These are phyloP conservation scores for Microcaecilia unicolor DNA, from an alignment of 2,797 vertebrate genomes.

Conservation along the genomic window DNA sequence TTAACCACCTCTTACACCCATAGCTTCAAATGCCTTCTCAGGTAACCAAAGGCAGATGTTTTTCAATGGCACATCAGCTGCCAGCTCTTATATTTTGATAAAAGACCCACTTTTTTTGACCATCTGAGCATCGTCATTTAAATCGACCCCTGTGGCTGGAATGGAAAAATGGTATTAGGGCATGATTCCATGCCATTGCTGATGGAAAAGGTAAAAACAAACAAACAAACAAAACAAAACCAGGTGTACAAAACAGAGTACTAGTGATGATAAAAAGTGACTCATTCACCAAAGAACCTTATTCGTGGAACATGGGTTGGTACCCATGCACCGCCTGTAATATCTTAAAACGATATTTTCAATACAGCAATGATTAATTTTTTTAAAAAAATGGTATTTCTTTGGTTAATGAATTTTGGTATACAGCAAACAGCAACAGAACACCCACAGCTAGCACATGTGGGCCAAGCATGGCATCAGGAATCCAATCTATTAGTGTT, in stretches of 20 bases:
- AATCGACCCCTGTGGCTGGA: conserved; percentile 92
- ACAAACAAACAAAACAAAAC: conserved; percentile 44
- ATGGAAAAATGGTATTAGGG: conserved; percentile 60
- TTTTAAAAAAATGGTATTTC: no score
- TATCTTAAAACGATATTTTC: conserved; percentile 39
- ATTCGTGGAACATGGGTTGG: conserved; percentile 74
- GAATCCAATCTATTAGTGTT: conserved; percentile 64
- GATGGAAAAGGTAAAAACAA: conserved; percentile 57
- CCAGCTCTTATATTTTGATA: no score
- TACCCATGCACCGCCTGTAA: conserved; percentile 87
- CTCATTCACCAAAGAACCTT: conserved; percentile 79
- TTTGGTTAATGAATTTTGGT: conserved; percentile 88
- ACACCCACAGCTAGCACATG: conserved; percentile 76
- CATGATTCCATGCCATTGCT: conserved; percentile 52
- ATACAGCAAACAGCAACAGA: conserved; percentile 78
- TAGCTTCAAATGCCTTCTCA: no score
- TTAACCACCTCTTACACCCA: no score
- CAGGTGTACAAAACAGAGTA: conserved; percentile 46
- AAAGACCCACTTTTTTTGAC: no score
- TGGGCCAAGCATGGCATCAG: conserved; percentile 81
- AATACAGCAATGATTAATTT: conserved; percentile 47
- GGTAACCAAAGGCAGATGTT: no score
- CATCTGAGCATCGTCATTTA: conserved; percentile 57
- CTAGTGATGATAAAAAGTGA: conserved; percentile 58
- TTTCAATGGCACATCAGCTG: no score